Base-by-base conservation (phyloP, 2,888 invertebrate species). In the Athripsodes cinereus region DNA sequence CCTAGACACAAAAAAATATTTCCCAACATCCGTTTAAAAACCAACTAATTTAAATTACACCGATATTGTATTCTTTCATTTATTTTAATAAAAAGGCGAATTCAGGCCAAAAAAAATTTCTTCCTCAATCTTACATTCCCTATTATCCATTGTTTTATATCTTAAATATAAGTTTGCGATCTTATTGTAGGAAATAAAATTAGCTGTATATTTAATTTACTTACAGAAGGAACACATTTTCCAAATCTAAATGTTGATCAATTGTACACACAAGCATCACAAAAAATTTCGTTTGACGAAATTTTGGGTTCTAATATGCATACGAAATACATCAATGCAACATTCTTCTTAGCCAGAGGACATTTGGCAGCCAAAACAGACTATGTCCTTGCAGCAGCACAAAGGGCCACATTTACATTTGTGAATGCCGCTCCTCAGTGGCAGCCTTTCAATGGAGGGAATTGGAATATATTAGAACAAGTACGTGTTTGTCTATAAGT, bases 391-490 rank as follows among this genome's bases (percentile, higher is more conserved):
- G 82, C 80, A 0, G 70, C 78, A 6, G 81, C 80, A 44, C 84
- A 85, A 65, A 71, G 75, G 0, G 69, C 82, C 0, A 81, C 82
- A 0, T 86, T 85, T 69, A 83, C 82, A 69, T 85, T 81, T 66
- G 71, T 85, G 52, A 87, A 87, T 66, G 78, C 78, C 1, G 82
- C 82, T 1, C 86, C 86, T 1, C 87, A 87, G 64, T 87, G 86
- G 86, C 82, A 84, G 58, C 74, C 74, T 0, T 81, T 83, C 66
- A 84, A 84, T 63, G 78, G 71, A 57, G 80, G 81, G n/a, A 82
- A 82, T 68, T 83, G 83, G 82, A 75, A 77, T 68, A 69, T 66
- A 57, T 68, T 82, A 13, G 82, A 83, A 66, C 71, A 69, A 64
- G 74, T 74, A 57, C 2, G 40, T 26, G 10, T 10, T 26, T 26